A percentile compares a stretch with the other conserved stretches of the same genome.
Evolutionary conservation across 2,888 invertebrate genomes (phyloP).

Genomic region (Philaethria dido): DNA sequence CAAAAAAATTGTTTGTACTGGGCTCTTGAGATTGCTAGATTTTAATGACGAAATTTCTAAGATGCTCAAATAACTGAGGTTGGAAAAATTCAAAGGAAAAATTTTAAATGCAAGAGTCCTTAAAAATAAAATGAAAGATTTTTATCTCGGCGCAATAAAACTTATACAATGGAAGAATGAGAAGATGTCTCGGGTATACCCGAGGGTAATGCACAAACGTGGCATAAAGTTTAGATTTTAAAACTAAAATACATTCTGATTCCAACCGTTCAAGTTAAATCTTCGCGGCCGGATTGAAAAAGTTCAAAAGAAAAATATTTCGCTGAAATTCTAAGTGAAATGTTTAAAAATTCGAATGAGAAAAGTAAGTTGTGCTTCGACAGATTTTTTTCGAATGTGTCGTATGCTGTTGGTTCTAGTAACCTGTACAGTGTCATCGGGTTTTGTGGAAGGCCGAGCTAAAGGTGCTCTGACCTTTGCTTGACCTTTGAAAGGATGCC

Average conservation of each 20-base stretch:
- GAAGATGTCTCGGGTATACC: conserved; percentile 36
- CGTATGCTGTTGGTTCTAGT: no score
- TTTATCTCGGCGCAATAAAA: conserved; percentile 40
- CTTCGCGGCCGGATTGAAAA: conserved; percentile 42
- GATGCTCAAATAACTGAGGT: background rate
- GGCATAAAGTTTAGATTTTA: conserved; percentile 46
- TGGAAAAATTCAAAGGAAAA: background rate
- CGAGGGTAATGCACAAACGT: conserved; percentile 46
- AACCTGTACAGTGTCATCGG: no score
- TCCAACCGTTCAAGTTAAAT: conserved; percentile 43
- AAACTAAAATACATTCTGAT: conserved; percentile 46
- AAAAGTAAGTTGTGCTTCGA: background rate
- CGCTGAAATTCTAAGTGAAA: conserved; percentile 9
- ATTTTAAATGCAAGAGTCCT: conserved; percentile 27
- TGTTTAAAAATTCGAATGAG: conserved; percentile 6
- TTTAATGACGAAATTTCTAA: conserved; percentile 11
- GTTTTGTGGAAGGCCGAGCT: no score
- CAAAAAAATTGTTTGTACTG: background rate
- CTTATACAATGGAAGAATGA: conserved; percentile 39
- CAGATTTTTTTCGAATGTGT: background rate
- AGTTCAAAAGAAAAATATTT: conserved; percentile 37
- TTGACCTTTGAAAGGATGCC: no score
- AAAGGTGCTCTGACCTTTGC: no score
- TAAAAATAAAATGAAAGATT: conserved; percentile 37
- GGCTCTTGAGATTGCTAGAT: conserved; percentile 1